These are phyloP conservation scores for Pollachius pollachius DNA, from an alignment of 2,113 vertebrate genomes.

Conservation along the genomic window DNA sequence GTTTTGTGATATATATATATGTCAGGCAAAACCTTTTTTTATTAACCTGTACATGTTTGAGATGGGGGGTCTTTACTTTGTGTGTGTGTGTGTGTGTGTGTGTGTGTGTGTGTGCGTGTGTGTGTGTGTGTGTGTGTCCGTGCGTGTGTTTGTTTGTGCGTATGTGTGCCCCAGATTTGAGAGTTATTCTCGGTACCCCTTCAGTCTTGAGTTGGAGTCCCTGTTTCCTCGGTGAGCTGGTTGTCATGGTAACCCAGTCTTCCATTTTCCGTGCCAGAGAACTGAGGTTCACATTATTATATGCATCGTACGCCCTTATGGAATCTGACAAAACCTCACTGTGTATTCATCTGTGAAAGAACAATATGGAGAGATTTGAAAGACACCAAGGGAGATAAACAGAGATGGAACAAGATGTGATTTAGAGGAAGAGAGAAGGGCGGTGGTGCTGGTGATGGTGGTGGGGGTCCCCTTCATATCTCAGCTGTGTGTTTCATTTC, in stretches of 20 bases:
- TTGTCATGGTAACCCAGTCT: constrained; percentile 50
- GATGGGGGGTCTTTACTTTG: too few species aligned
- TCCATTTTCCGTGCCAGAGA: constrained; percentile 34
- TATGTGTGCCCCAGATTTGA: constrained; percentile 2
- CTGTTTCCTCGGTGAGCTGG: constrained; percentile 20
- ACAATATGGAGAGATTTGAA: not conserved
- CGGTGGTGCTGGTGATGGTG: not conserved
- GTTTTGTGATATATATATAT: too few species aligned
- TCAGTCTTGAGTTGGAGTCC: constrained; percentile 14
- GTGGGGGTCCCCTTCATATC: constrained; percentile 31
- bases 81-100: too few species aligned
- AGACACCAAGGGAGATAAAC: not conserved
- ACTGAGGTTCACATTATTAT: constrained; percentile 23
- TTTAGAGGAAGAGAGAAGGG: not conserved
- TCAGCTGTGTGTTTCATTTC: constrained; percentile 16
- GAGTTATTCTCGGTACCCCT: constrained; percentile 23
- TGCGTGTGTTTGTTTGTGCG: constrained; percentile 1
- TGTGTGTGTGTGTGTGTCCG: too few species aligned
- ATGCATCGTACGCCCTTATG: constrained; percentile 23
- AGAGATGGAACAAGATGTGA: not conserved
- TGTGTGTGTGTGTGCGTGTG: not conserved
- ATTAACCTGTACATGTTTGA: too few species aligned
- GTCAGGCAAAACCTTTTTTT: too few species aligned
- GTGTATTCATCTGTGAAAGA: not conserved
- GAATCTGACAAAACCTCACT: not conserved